Percentiles rank a stretch among this genome's conserved stretches.
Conservation (phyloP, 2,113 vertebrate species). For the Syngnathus typhle region DNA sequence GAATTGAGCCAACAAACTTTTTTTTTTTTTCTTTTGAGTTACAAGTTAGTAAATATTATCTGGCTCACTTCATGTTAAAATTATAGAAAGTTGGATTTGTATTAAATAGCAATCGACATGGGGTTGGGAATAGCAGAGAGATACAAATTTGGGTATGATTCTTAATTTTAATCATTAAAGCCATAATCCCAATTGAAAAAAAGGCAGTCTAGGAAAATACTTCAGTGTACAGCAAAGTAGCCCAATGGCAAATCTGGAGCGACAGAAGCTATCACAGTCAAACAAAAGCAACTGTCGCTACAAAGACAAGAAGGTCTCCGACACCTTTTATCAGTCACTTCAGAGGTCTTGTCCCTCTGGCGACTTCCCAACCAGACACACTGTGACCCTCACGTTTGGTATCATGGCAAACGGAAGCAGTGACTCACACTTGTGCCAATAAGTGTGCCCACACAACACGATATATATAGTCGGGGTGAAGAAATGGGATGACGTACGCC, state of each 20-base stretch:
- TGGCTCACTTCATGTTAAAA: not conserved
- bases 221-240: not conserved
- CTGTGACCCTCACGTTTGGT: not conserved
- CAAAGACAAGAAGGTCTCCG: not conserved
- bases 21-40: not conserved
- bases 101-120: too few relatives aligned
- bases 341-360: not conserved
- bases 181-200: not conserved
- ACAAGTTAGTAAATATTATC: not conserved
- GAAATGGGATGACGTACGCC: slow-evolving; percentile 20
- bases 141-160: not conserved
- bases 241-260: not conserved
- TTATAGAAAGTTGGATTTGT: not conserved
- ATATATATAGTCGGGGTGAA: slow-evolving; percentile 27
- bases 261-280: not conserved
- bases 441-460: not conserved
- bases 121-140: too few relatives aligned
- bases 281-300: not conserved
- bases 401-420: not conserved
- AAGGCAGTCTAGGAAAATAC: not conserved
- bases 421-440: slow-evolving; percentile 1
- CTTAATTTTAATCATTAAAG: not conserved
- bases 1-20: slow-evolving; percentile 9
- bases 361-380: not conserved
- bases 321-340: not conserved